A percentile compares a stretch with the other conserved stretches of the same genome.
Evolutionary conservation across 2,888 invertebrate genomes (phyloP).

Genomic region (Petrolisthes cinctipes): DNA sequence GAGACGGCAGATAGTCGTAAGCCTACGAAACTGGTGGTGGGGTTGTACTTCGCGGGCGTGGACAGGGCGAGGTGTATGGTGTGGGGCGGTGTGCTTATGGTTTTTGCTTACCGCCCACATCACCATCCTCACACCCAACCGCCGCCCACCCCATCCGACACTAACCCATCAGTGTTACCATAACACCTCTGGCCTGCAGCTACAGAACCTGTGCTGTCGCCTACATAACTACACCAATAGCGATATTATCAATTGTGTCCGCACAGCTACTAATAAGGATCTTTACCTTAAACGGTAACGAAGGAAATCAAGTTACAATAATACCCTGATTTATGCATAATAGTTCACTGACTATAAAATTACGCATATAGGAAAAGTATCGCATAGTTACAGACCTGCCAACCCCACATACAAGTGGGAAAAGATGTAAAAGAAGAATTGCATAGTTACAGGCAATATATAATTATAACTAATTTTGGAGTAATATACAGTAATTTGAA

Average conservation of each 20-base stretch:
- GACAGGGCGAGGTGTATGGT: constrained; percentile 26
- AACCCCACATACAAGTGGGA: no score
- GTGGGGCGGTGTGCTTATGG: constrained; percentile 19
- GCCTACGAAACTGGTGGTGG: constrained; percentile 1
- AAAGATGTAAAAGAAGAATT: no score
- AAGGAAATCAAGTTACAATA: not conserved
- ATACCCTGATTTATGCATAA: not conserved
- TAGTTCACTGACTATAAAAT: no score
- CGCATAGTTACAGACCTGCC: no score
- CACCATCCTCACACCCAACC: not conserved
- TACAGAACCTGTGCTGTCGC: constrained; percentile 42
- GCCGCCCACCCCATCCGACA: constrained; percentile 15
- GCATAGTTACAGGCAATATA: no score
- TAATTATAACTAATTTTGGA: no score
- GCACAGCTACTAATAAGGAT: not conserved
- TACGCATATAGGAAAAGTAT: no score
- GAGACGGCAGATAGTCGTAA: no score
- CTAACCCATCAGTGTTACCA: constrained; percentile 37
- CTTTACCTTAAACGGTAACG: not conserved
- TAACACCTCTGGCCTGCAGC: no score
- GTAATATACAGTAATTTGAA: no score
- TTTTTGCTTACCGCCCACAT: constrained; percentile 16
- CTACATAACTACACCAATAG: constrained; percentile 44
- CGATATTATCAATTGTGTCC: constrained; percentile 24
- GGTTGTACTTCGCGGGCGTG: not conserved